A percentile compares a stretch with the other conserved stretches of the same genome.
Evolutionary conservation across 2,797 vertebrate genomes (phyloP).

Genomic region (Sebastes glaucus): DNA sequence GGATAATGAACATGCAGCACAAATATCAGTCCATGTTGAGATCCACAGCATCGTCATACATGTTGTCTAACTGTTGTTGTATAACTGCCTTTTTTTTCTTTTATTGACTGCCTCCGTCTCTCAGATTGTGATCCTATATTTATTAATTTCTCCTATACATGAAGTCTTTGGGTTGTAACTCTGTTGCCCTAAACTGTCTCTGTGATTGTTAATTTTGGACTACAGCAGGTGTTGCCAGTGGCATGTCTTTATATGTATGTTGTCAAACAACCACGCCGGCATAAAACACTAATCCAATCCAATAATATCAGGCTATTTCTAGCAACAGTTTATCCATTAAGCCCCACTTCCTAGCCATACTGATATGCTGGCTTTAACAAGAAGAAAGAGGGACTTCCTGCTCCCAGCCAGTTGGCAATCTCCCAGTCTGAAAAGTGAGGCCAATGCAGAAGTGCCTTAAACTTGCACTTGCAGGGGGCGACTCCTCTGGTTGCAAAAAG

Average conservation of each 20-base stretch:
- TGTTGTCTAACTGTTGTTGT: background rate
- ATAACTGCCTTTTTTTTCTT: background rate
- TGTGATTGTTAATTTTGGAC: background rate
- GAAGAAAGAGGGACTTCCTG: background rate
- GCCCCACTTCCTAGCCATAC: background rate
- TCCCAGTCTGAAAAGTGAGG: too few relatives aligned
- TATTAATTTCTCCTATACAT: background rate
- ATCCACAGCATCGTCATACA: background rate
- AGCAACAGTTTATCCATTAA: background rate
- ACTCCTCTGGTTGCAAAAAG: too few relatives aligned
- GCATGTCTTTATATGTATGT: background rate
- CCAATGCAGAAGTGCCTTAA: too few relatives aligned
- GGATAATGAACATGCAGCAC: background rate
- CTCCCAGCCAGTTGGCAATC: background rate
- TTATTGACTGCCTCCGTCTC: background rate
- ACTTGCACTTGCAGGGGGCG: too few relatives aligned
- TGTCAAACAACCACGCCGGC: background rate
- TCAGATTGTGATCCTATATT: background rate
- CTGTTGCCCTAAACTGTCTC: background rate
- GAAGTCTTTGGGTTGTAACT: background rate
- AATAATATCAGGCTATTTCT: background rate
- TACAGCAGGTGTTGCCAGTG: background rate
- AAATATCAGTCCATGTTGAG: background rate
- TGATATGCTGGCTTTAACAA: background rate
- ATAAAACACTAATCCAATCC: background rate